phyloP scores from a whole-genome alignment of 2,113 vertebrate genomes.

The Scatophagus argus region DNA sequence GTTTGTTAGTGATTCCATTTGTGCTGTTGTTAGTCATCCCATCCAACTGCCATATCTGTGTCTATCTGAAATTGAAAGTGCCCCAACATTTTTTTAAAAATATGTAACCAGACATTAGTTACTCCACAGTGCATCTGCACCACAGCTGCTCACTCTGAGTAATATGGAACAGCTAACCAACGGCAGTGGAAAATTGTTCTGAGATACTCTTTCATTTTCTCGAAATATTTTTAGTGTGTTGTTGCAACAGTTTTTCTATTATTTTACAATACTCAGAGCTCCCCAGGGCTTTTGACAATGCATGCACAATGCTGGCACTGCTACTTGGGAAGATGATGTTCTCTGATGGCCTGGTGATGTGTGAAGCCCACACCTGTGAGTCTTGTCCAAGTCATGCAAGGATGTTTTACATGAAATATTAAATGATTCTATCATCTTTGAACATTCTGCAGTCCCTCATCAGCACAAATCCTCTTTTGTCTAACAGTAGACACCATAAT shows the following conservation, averaged over 20 bases:
- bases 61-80: neutral
- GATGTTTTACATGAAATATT: conserved; percentile 3
- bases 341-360: conserved; percentile 35
- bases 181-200: neutral
- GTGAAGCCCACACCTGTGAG: conserved; percentile 30
- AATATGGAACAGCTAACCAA: neutral
- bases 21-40: neutral
- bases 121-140: neutral
- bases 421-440: neutral
- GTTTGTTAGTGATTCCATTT: conserved; percentile 11
- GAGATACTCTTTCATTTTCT: neutral
- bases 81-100: neutral
- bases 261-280: neutral
- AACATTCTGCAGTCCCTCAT: neutral
- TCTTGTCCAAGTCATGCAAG: conserved; percentile 2
- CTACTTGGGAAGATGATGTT: neutral
- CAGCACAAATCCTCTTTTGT: neutral
- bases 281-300: neutral
- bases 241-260: neutral
- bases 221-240: neutral
- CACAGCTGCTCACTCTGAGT: neutral
- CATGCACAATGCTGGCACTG: neutral
- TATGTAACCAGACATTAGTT: neutral
- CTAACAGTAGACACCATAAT: neutral
- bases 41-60: neutral